Base-by-base conservation (phyloP, 2,888 invertebrate genomes). In the Spatulosminthurus flaviceps region DNA sequence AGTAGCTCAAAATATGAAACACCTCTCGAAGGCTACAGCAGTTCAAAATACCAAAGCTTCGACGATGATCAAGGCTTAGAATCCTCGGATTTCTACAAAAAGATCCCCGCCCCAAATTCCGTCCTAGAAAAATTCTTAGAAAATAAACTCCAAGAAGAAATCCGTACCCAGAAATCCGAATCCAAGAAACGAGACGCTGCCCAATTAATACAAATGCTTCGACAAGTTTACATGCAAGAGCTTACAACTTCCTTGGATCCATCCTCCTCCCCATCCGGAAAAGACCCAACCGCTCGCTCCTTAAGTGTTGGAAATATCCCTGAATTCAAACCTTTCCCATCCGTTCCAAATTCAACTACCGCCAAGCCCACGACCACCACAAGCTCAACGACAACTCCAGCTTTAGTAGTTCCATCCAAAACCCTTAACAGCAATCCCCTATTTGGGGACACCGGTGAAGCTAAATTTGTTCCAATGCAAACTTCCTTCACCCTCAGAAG, bases 141-240 rank as follows among this genome's bases (percentile, higher is more conserved):
- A 28, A 34, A 61, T 16, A 79, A 79, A 64, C 43, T 79, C 0
- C 75, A 71, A 41, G 71, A 76, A 0, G 76, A 76, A 34, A 76
- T 76, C 70, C 21, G 26, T 9, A 70, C 28, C 7, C 76, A 76
- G 24, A 79, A 79, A 28, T 69, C 41, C 0, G 79, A 21, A 19
- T 75, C 61, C 1, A 28, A 71, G 61, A 69, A 64, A 71, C 76
- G 70, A n/a, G 79, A 79, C 19, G 70, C 76, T 0, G 70, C 76
- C 26, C 67, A 70, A 42, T 61, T 79, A 16, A 79, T 79, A 21
- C 7, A 43, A 13, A 24, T 79, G 42, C 76, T 79, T 11, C 76
- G 76, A 11, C 70, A 76, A 70, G 79, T 69, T 7, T 79, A 79
- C 61, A 61, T 79, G 34, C 70, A 79, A 19, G 76, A 79, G 70